These are phyloP conservation scores for Anniella stebbinsi DNA, from an alignment of 2,797 vertebrate species.

Conservation along the genomic window DNA sequence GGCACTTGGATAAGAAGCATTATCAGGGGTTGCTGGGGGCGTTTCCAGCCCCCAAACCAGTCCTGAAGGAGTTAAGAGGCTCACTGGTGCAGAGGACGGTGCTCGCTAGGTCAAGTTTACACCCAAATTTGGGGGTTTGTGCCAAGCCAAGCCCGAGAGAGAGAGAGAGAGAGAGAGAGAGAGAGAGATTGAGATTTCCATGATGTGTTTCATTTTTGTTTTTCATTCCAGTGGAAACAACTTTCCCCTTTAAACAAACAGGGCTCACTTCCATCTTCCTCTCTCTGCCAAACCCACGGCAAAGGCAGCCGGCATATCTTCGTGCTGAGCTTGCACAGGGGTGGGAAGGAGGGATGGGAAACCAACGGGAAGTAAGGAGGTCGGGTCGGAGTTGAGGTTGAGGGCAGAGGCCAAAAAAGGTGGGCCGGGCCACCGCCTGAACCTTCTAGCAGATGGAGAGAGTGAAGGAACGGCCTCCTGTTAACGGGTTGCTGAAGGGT, in stretches of 20 bases:
- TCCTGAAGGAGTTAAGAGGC: not conserved
- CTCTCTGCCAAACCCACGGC: not conserved
- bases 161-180: not conserved
- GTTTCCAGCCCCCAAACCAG: too few relatives aligned
- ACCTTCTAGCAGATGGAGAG: not conserved
- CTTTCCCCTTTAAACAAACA: conserved; percentile 32
- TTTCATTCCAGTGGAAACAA: conserved; percentile 18
- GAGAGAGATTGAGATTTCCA: conserved; percentile 18
- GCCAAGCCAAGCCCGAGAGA: not conserved
- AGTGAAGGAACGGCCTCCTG: too few relatives aligned
- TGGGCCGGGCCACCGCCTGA: too few relatives aligned
- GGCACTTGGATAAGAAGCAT: not conserved
- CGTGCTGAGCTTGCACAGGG: not conserved
- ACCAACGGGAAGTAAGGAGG: not conserved
- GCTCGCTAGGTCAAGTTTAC: not conserved
- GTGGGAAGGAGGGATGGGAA: not conserved
- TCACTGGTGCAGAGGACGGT: too few relatives aligned
- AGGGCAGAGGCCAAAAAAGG: not conserved
- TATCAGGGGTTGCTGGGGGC: not conserved
- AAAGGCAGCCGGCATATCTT: not conserved
- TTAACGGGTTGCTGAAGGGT: not conserved
- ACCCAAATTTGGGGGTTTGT: not conserved
- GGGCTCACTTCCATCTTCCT: not conserved
- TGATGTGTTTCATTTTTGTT: not conserved
- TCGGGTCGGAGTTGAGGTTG: too few relatives aligned